Evolutionary conservation across 2,888 invertebrate genomes (phyloP).

Genomic region (Abrostola tripartita): DNA sequence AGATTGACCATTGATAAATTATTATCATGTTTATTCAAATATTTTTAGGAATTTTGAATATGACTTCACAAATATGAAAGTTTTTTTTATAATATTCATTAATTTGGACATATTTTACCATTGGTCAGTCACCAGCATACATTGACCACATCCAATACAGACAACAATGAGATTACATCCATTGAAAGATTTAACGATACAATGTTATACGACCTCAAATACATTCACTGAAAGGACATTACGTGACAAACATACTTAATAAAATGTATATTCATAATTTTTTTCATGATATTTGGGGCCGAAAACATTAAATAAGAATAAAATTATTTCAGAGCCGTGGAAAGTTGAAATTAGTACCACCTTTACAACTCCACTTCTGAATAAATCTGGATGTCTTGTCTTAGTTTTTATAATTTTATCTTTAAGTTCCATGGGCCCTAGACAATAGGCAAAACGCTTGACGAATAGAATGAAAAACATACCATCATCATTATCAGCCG

Average conservation of each 20-base stretch:
- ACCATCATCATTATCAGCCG: too few species aligned
- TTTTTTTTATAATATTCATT: neutral
- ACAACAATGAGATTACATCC: slow-evolving; percentile 34
- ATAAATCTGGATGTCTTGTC: too few species aligned
- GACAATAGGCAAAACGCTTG: too few species aligned
- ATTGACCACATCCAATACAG: slow-evolving; percentile 57
- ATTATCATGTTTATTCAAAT: neutral
- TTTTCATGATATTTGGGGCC: neutral
- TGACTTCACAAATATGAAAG: too few species aligned
- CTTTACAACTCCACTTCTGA: neutral
- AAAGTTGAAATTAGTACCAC: neutral
- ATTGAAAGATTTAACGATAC: slow-evolving; percentile 21
- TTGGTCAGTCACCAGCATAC: slow-evolving; percentile 50
- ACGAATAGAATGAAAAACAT: too few species aligned
- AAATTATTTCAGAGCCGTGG: too few species aligned
- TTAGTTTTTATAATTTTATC: too few species aligned
- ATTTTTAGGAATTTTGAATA: too few species aligned
- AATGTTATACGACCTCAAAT: slow-evolving; percentile 12
- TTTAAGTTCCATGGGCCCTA: too few species aligned
- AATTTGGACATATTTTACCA: slow-evolving; percentile 11
- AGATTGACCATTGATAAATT: slow-evolving; percentile 46
- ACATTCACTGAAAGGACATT: neutral
- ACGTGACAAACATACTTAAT: too few species aligned
- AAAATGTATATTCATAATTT: too few species aligned
- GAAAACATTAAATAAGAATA: neutral